phyloP scores from a whole-genome alignment of 2,113 vertebrate genomes.

The Pygathrix nemaeus region DNA sequence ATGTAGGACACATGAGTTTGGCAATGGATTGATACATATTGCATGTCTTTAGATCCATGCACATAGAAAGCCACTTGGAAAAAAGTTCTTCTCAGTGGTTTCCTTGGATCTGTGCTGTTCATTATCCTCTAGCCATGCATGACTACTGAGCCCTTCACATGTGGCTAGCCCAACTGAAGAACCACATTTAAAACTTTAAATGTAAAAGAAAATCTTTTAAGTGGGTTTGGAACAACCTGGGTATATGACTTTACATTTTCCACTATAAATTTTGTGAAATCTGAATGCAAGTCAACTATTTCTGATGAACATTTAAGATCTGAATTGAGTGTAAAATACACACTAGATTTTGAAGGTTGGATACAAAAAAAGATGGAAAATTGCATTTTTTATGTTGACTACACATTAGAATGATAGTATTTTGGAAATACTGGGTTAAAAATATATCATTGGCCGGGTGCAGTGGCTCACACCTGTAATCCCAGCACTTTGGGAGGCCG shows the following conservation, averaged over 20 bases:
- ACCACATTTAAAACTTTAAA: neutral
- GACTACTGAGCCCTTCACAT: neutral
- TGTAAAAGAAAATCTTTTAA: neutral
- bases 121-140: fast-evolving
- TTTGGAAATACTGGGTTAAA: neutral
- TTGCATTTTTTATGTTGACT: neutral
- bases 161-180: neutral
- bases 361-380: neutral
- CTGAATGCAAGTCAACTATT: neutral
- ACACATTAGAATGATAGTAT: neutral
- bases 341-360: neutral
- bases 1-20: neutral
- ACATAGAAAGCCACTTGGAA: neutral
- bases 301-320: neutral
- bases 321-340: neutral
- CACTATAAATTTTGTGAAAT: neutral
- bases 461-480: too few species aligned
- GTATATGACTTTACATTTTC: neutral
- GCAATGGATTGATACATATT: neutral
- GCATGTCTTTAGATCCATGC: neutral
- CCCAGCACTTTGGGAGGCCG: too few species aligned
- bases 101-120: neutral
- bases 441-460: neutral
- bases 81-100: neutral
- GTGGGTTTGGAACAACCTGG: neutral